These are phyloP conservation scores for Drosophila baimaii DNA, from an alignment of 1,140 invertebrate species.

Conservation along the genomic window DNA sequence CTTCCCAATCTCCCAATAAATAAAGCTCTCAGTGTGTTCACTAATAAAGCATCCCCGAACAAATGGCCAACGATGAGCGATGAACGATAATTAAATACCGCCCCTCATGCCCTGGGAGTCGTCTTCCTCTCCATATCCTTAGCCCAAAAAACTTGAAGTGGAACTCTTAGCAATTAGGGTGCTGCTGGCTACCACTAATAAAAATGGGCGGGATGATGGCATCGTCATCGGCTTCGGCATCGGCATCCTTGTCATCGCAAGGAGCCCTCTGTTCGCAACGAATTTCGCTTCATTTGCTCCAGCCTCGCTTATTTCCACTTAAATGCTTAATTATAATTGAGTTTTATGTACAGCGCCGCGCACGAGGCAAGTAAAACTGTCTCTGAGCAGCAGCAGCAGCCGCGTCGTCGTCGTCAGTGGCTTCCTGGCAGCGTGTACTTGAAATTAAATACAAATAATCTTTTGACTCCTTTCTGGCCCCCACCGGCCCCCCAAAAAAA, in stretches of 20 bases:
- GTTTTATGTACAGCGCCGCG: slow-evolving; percentile 59
- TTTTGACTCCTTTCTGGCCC: slow-evolving; percentile 64
- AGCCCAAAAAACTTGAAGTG: slow-evolving; percentile 53
- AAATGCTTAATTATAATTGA: slow-evolving; percentile 83
- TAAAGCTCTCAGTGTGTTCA: background rate
- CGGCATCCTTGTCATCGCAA: slow-evolving; percentile 26
- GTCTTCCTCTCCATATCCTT: slow-evolving; percentile 7
- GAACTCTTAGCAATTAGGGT: slow-evolving; percentile 68
- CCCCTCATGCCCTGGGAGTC: slow-evolving; percentile 17
- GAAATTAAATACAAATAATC: slow-evolving; percentile 83
- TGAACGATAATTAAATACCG: slow-evolving; percentile 76
- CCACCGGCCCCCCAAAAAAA: background rate
- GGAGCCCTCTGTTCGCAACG: background rate
- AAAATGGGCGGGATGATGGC: slow-evolving; percentile 47
- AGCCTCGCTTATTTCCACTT: slow-evolving; percentile 71
- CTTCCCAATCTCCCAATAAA: background rate
- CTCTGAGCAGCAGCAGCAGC: slow-evolving; percentile 20
- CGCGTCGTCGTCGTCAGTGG: slow-evolving; percentile 18
- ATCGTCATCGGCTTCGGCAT: background rate
- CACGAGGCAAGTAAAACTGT: slow-evolving; percentile 49
- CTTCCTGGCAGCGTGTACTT: slow-evolving; percentile 59
- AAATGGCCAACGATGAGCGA: slow-evolving; percentile 46
- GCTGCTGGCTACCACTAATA: slow-evolving; percentile 63
- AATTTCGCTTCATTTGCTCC: slow-evolving; percentile 71
- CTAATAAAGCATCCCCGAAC: slow-evolving; percentile 29